A percentile compares a stretch with the other conserved stretches of the same genome.
Conservation (phyloP, 1,140 invertebrate species). For the Zaprionus ghesquierei region DNA sequence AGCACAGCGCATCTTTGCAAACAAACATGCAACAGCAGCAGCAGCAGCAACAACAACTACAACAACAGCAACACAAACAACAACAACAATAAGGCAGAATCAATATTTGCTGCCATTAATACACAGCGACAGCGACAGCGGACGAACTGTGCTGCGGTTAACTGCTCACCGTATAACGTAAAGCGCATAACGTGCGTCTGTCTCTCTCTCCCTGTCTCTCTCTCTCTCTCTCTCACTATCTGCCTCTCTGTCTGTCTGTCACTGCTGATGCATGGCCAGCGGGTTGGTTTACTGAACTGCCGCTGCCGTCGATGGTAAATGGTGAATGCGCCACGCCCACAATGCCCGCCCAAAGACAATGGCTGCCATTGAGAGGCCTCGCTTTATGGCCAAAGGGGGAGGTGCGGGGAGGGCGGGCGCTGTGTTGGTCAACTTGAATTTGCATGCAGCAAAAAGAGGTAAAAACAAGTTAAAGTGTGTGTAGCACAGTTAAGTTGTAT, state of each 20-base stretch:
- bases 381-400: not conserved
- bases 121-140: constrained; percentile 12
- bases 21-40: constrained; percentile 35
- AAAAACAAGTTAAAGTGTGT: not conserved
- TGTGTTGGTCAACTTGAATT: constrained; percentile 16
- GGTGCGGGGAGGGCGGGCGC: not conserved
- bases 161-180: constrained; percentile 17
- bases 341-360: not conserved
- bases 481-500: constrained; percentile 19
- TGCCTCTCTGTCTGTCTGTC: not conserved
- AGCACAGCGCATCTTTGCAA: constrained; percentile 15
- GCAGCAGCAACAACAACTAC: not conserved
- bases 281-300: not conserved
- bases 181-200: not conserved
- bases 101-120: constrained; percentile 52
- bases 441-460: not conserved
- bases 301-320: not conserved
- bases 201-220: not conserved
- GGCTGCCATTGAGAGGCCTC: not conserved
- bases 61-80: not conserved
- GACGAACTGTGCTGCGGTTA: constrained; percentile 30
- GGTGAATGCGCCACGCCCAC: constrained; percentile 23
- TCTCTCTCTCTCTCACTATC: not conserved
- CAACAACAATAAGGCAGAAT: constrained; percentile 15
- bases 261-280: constrained; percentile 16